phyloP scores from a whole-genome alignment of 1,140 invertebrate species.

The Pteromalus puparum region DNA sequence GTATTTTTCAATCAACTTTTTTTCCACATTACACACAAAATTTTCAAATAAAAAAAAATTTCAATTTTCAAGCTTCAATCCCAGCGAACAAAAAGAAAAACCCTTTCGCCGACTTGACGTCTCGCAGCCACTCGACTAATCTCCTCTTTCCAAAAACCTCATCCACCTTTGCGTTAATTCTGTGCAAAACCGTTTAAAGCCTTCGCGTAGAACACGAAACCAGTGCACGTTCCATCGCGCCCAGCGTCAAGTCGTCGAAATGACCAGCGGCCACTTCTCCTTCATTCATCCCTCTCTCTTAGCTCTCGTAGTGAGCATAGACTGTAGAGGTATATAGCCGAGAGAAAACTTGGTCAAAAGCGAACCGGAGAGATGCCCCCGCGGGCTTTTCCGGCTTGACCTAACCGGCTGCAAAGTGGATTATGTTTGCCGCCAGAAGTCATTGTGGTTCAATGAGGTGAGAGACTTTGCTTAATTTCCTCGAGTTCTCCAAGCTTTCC shows the following conservation, averaged over 20 bases:
- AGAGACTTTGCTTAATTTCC: slow-evolving; percentile 19
- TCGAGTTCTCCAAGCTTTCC: neutral
- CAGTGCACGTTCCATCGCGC: neutral
- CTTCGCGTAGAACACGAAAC: neutral
- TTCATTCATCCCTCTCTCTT: neutral
- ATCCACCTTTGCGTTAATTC: slow-evolving; percentile 1
- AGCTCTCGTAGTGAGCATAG: slow-evolving; percentile 56
- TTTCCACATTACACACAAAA: too few relatives aligned
- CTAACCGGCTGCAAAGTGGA: slow-evolving; percentile 38
- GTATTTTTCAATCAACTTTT: too few relatives aligned
- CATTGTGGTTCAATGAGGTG: slow-evolving; percentile 49
- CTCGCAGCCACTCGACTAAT: neutral
- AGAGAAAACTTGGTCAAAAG: neutral
- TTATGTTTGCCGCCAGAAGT: slow-evolving; percentile 51
- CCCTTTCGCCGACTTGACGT: neutral
- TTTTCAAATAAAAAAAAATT: too few relatives aligned
- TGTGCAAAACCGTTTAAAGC: too few relatives aligned
- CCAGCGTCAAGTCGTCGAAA: slow-evolving; percentile 50
- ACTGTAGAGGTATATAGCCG: slow-evolving; percentile 40
- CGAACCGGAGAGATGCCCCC: slow-evolving; percentile 36
- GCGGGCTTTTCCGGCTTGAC: slow-evolving; percentile 2
- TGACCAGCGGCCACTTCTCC: neutral
- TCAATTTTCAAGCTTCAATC: too few relatives aligned
- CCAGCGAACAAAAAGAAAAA: neutral
- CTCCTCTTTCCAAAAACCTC: neutral